Conservation (phyloP, 2,797 vertebrate genomes). For the Acropternis orthonyx region DNA sequence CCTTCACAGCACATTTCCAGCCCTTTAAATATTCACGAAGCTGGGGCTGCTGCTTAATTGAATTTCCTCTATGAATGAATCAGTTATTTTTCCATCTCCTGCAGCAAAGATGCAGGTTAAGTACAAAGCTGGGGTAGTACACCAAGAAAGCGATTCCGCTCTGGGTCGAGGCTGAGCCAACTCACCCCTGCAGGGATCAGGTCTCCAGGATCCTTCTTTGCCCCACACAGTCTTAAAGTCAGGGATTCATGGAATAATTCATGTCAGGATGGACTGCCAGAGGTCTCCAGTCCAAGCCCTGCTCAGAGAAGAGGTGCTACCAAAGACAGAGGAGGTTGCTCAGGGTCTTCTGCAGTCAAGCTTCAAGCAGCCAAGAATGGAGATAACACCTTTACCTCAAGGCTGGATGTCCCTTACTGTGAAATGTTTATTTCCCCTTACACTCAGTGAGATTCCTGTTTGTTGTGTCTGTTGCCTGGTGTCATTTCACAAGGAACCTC, state of each 20-base stretch:
- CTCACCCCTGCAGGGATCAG: neutral
- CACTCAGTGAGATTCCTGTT: neutral
- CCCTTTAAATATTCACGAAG: conserved; percentile 51
- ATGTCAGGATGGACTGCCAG: neutral
- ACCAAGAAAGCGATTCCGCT: neutral
- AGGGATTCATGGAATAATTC: neutral
- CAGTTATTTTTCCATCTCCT: conserved; percentile 40
- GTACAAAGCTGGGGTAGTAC: neutral
- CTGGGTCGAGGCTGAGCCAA: neutral
- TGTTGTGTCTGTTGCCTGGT: neutral
- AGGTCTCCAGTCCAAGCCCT: neutral
- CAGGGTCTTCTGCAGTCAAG: neutral
- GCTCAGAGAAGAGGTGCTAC: neutral
- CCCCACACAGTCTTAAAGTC: neutral
- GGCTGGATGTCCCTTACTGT: neutral
- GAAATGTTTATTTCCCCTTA: neutral
- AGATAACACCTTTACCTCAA: neutral
- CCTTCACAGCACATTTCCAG: conserved; percentile 51
- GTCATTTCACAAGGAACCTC: neutral
- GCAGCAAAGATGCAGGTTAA: conserved; percentile 17
- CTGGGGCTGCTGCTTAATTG: conserved; percentile 43
- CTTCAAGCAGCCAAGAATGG: neutral
- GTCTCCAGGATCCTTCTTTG: neutral
- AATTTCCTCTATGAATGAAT: conserved; percentile 50
- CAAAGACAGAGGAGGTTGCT: neutral